phyloP scores from a whole-genome alignment of 2,888 invertebrate genomes.

The Ceramica pisi region DNA sequence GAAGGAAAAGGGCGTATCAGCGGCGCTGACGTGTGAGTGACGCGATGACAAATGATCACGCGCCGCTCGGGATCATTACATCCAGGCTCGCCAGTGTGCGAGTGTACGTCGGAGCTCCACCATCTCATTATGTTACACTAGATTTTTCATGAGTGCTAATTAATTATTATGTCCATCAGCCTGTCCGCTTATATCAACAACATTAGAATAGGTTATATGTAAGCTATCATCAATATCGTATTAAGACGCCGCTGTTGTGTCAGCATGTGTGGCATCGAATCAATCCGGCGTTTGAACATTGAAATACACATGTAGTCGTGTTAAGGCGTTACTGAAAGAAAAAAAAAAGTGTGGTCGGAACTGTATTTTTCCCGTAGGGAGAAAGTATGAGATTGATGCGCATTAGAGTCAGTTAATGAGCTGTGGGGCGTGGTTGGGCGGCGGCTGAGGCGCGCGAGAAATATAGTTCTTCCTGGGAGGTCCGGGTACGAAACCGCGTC shows the following conservation, averaged over 20 bases:
- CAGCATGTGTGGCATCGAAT: slow-evolving; percentile 62
- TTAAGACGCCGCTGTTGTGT: slow-evolving; percentile 60
- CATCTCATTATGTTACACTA: slow-evolving; percentile 63
- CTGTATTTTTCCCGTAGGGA: slow-evolving; percentile 69
- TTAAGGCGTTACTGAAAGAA: slow-evolving; percentile 59
- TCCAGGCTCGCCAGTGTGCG: slow-evolving; percentile 44
- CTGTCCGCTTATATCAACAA: slow-evolving; percentile 70
- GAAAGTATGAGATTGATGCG: slow-evolving; percentile 84
- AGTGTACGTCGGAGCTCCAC: slow-evolving; percentile 38
- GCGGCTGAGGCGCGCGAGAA: slow-evolving; percentile 81
- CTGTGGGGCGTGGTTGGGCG: slow-evolving; percentile 83
- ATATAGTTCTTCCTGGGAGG: slow-evolving; percentile 89
- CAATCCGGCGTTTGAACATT: slow-evolving; percentile 39
- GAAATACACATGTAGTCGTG: slow-evolving; percentile 58
- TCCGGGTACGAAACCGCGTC: slow-evolving; percentile 81
- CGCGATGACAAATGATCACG: slow-evolving; percentile 85
- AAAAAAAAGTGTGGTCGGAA: slow-evolving; percentile 59
- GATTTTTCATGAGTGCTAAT: slow-evolving; percentile 67
- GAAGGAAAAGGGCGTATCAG: slow-evolving; percentile 83
- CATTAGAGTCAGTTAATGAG: slow-evolving; percentile 88
- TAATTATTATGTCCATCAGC: slow-evolving; percentile 70
- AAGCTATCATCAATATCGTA: slow-evolving; percentile 66
- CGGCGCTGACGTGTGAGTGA: slow-evolving; percentile 83
- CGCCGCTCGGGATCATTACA: slow-evolving; percentile 75
- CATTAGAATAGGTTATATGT: slow-evolving; percentile 66